Percentiles rank a stretch among this genome's conserved stretches.
Conservation (phyloP, 2,113 vertebrate genomes). For the Burhinus oedicnemus region DNA sequence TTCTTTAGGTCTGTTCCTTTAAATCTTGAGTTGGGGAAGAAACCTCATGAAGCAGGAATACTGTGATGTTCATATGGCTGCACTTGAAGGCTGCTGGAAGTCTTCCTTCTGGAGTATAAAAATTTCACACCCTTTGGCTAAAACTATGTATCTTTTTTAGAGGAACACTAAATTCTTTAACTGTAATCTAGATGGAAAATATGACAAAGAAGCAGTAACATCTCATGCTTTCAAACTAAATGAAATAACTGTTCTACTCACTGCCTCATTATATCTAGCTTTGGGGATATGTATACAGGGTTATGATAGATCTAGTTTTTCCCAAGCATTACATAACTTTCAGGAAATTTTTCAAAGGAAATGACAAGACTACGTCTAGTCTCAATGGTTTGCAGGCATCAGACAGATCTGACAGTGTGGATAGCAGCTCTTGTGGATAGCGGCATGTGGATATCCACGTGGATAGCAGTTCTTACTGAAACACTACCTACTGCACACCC, state of each 20-base stretch:
- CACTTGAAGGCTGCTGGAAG: background rate
- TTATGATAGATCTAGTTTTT: background rate
- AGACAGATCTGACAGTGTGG: background rate
- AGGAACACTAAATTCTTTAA: background rate
- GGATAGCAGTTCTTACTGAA: background rate
- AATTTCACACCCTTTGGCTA: background rate
- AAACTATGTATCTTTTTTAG: background rate
- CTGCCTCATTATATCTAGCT: background rate
- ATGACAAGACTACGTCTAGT: background rate
- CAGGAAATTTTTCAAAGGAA: background rate
- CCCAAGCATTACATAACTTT: background rate
- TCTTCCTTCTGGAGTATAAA: background rate
- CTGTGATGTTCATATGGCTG: background rate
- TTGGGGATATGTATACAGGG: background rate
- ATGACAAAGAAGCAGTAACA: background rate
- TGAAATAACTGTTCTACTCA: background rate
- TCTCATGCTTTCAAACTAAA: background rate
- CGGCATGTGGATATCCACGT: background rate
- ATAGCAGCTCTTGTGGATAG: background rate
- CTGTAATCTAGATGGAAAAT: background rate
- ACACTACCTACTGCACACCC: background rate
- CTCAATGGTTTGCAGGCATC: background rate
- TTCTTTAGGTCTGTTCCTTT: background rate
- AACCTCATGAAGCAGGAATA: background rate
- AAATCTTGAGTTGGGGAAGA: background rate